phyloP scores from a whole-genome alignment of 53 echinoderm and acorn worm species.

The Paracentrotus lividus region DNA sequence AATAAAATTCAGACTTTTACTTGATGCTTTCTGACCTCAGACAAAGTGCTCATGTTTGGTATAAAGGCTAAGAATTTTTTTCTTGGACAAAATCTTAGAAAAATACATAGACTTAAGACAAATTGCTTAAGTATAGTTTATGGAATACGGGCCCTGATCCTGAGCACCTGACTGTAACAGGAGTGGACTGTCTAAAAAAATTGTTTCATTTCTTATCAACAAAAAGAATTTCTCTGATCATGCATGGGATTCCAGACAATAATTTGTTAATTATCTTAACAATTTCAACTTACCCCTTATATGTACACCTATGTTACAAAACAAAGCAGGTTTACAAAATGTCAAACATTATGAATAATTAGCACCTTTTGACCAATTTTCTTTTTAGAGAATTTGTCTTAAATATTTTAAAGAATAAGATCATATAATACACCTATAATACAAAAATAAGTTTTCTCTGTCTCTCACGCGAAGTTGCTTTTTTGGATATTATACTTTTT shows the following conservation, averaged over 20 bases:
- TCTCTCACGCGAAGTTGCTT: not conserved
- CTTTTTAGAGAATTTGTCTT: constrained; percentile 17
- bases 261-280: not conserved
- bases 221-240: not conserved
- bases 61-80: no score
- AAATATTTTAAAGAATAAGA: not conserved
- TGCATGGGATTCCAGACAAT: not conserved
- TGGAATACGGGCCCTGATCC: no score
- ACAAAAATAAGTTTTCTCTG: constrained; percentile 50
- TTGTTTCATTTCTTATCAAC: no score
- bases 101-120: no score
- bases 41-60: no score
- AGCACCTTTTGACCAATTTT: constrained; percentile 17
- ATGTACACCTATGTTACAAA: constrained; percentile 6
- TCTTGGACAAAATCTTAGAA: no score
- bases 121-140: no score
- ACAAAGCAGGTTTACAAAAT: not conserved
- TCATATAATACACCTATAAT: constrained; percentile 40
- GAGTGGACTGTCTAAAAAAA: no score
- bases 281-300: no score
- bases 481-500: not conserved
- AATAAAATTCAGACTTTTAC: no score
- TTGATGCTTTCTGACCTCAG: no score
- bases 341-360: constrained; percentile 35
- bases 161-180: no score